phyloP scores from a whole-genome alignment of 2,113 vertebrate genomes.

The Passer domesticus region DNA sequence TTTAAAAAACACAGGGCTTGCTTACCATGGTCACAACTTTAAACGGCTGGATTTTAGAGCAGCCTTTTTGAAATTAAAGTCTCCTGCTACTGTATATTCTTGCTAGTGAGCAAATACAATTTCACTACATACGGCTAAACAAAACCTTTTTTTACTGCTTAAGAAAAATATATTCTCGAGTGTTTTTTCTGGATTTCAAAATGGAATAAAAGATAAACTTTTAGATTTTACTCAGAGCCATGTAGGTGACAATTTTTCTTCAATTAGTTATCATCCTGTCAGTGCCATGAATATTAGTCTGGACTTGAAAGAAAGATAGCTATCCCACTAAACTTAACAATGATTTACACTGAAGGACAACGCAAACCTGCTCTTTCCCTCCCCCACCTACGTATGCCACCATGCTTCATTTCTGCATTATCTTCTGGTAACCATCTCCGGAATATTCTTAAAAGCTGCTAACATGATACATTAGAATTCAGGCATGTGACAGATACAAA shows the following conservation, averaged over 20 bases:
- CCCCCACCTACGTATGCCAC: background rate
- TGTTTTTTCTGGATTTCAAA: background rate
- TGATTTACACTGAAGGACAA: background rate
- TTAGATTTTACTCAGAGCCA: background rate
- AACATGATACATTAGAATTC: slow-evolving; percentile 51
- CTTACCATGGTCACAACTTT: slow-evolving; percentile 46
- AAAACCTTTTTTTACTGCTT: background rate
- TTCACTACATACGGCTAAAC: background rate
- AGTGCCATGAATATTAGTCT: background rate
- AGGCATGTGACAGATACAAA: slow-evolving; percentile 51
- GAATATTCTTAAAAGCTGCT: slow-evolving; percentile 56
- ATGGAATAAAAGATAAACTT: background rate
- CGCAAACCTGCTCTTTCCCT: background rate
- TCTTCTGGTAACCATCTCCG: slow-evolving; percentile 2
- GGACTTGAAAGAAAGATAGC: background rate
- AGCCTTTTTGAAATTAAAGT: slow-evolving; percentile 47
- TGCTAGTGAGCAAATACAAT: slow-evolving; percentile 31
- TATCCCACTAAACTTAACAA: background rate
- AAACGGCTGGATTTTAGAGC: slow-evolving; percentile 33
- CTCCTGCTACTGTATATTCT: slow-evolving; percentile 2
- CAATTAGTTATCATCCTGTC: background rate
- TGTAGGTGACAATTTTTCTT: background rate
- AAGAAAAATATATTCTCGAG: background rate
- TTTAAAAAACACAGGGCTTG: slow-evolving; percentile 57
- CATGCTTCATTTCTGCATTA: slow-evolving; percentile 23